Evolutionary conservation across 2,113 vertebrate species (phyloP).

Genomic region (Nycticorax nycticorax): DNA sequence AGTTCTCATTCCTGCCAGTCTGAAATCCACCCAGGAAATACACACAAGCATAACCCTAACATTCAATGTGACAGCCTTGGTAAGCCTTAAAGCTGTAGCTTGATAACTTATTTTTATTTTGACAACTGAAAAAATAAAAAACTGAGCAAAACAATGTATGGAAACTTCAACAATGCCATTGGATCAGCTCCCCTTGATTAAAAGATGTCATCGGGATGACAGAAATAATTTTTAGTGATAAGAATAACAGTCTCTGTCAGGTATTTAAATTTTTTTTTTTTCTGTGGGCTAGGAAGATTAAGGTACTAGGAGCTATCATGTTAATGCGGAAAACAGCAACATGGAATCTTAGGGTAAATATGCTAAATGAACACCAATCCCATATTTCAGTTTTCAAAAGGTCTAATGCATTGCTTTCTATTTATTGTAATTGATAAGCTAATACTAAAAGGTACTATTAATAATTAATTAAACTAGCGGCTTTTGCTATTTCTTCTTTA

Average conservation of each 20-base stretch:
- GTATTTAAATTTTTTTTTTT: not conserved
- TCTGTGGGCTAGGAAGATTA: not conserved
- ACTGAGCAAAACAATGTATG: not conserved
- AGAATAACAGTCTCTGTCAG: not conserved
- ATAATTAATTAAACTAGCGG: not conserved
- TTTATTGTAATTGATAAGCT: not conserved
- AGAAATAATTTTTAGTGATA: not conserved
- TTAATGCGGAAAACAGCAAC: not conserved
- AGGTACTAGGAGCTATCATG: not conserved
- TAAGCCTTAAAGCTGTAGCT: not conserved
- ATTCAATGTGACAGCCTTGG: not conserved
- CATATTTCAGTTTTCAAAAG: not conserved
- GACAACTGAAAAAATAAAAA: not conserved
- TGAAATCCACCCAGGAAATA: not conserved
- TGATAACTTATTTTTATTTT: not conserved
- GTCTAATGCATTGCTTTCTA: not conserved
- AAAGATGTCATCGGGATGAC: not conserved
- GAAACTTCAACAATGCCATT: not conserved
- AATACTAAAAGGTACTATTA: not conserved
- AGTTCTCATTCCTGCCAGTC: not conserved
- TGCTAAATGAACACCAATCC: fast-evolving
- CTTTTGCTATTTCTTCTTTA: not conserved
- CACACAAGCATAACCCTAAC: not conserved
- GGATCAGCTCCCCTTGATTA: not conserved
- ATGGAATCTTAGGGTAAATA: not conserved